Base-by-base conservation (phyloP, 2,113 vertebrate genomes). In the Petroica traversi region DNA sequence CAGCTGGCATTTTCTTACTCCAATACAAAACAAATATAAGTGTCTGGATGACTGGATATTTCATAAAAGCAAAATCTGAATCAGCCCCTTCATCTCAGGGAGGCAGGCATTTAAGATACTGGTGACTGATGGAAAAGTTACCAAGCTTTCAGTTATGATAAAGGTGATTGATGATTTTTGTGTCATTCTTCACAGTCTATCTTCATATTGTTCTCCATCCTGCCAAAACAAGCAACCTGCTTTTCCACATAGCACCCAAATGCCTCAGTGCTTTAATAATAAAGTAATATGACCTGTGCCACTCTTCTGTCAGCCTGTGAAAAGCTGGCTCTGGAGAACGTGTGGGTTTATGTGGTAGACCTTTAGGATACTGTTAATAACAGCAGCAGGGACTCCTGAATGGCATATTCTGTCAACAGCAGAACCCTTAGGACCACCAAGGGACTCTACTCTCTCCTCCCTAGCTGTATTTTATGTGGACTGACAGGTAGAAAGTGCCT, bases 151-250 rank as follows among this genome's bases (percentile, higher is more conserved):
- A 54, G 76, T 78, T 78, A 49, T 15, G 57, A 82, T 82, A 89
- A 91, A 93, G 49, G 84, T 74, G 69, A 92, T 54, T 87, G 89
- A 93, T 78, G 89, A 95, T 75, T 89, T 95, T 92, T 81, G 40
- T 46, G 54, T 87, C 74, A 63, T 78, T 93, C 45, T 85, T 84
- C 80, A 92, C 24, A 75, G 40, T 54, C 61, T 84, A 29, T 61
- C 57, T 88, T 79, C 52, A 26, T 52, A 59, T 48, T 72, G 22
- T 63, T 64, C 62, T 89, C 41, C 2, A 0, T 45, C 29, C 76
- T 86, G 86, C 71, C 84, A 92, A 93, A 91, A 63, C 59, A 88
- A 88, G 72, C 58, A 41, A 61, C 18, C 61, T 93, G 61, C 52
- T 80, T 77, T 91, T 93, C 48, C 80, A 54, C 28, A n/a, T 7